Percentiles rank a stretch among this genome's conserved stretches.
Conservation (phyloP, 2,113 vertebrate genomes). For the Echinops telfairi region DNA sequence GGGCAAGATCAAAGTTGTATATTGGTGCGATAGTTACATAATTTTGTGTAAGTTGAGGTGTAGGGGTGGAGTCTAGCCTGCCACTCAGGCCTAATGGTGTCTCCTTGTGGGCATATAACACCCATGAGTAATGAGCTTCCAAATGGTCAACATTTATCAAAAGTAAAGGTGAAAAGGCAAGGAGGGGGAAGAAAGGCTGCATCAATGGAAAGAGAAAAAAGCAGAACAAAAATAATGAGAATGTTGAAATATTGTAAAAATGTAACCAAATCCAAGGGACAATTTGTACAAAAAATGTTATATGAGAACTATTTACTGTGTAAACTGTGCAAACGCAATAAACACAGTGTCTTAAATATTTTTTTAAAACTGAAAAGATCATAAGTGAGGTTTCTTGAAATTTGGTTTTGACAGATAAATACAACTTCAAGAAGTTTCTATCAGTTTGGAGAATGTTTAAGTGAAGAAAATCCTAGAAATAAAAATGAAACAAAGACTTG, state of each 20-base stretch:
- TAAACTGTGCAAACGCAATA: neutral
- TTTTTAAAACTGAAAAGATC: neutral
- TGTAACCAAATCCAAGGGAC: neutral
- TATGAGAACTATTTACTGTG: neutral
- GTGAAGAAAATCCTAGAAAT: neutral
- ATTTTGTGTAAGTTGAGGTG: too few species aligned
- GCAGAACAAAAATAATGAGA: neutral
- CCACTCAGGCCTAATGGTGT: too few species aligned
- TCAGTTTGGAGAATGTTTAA: neutral
- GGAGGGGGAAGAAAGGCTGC: neutral
- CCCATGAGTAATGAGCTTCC: neutral
- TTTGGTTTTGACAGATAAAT: neutral
- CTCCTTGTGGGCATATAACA: neutral
- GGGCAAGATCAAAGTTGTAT: too few species aligned
- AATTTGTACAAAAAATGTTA: neutral
- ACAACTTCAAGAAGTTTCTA: slow-evolving; percentile 2
- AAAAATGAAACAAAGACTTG: neutral
- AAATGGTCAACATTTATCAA: neutral
- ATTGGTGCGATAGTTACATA: too few species aligned
- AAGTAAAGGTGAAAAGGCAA: neutral
- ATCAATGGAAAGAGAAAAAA: neutral
- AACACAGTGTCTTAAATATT: neutral
- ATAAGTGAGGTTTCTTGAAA: neutral
- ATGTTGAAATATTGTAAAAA: neutral
- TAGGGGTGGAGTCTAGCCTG: too few species aligned